Base-by-base conservation (phyloP, 2,797 vertebrate species). In the Smutsia temminckii region DNA sequence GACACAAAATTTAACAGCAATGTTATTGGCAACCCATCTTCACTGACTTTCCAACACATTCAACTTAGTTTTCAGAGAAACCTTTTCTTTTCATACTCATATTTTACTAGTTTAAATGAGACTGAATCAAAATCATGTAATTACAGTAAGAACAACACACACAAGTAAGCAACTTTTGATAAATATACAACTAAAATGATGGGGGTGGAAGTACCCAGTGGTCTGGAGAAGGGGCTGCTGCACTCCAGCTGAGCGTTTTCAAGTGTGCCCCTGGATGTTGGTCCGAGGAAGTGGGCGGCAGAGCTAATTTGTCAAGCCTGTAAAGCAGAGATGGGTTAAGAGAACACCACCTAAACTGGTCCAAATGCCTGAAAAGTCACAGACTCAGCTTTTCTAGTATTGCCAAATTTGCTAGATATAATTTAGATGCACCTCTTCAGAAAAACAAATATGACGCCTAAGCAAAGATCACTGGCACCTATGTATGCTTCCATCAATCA, bases 11-110 rank as follows among this genome's bases (percentile, higher is more conserved):
- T 81, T 27, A 81, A 77, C 8, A 80, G 55, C 14, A 34, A 77
- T 42, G 87, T 93, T 55, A 16, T 80, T 55, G 78, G 46, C 59
- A 55, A 25, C 13, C 69, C n/a, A 46, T 77, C 68, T 53, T 94
- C 51, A 87, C 1, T 46, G 21, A n/a, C 40, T 72, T 89, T 51
- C 57, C 3, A 46, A 63, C 27, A 78, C 42, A 13, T 53, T 72
- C 71, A 53, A 69, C 34, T 96, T 84, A 1, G 25, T 53, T 94
- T 96, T 79, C 85, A 64, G 14, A 75, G 75, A 64, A 87, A 87
- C 34, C 1, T 92, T 72, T 63, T 75, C 51, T 91, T 87, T 86
- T 64, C 63, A 64, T 29, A 40, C 32, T 77, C 37, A 37, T 9
- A 69, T 91, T 74, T 88, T 53, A 85, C 85, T 84, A 34, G 40